These are phyloP conservation scores for Pandemis cinnamomeana DNA, from an alignment of 2,888 invertebrate species.

Conservation along the genomic window DNA sequence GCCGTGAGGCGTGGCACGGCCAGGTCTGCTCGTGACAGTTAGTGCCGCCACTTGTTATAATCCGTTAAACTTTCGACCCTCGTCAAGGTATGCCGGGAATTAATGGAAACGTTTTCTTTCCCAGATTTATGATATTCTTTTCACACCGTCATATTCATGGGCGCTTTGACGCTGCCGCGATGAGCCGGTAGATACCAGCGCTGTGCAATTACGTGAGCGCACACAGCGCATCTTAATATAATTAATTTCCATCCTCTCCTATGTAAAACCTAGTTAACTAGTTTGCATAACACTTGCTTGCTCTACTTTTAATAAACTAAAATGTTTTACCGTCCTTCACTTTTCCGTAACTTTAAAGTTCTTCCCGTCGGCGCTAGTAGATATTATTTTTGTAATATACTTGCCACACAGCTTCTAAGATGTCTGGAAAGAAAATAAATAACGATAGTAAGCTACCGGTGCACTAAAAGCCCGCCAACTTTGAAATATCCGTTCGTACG, in stretches of 20 bases:
- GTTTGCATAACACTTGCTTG: constrained; percentile 65
- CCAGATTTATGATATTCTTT: constrained; percentile 66
- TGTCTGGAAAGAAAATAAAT: constrained; percentile 50
- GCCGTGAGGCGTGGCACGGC: constrained; percentile 79
- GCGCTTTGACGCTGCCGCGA: constrained; percentile 50
- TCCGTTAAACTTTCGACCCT: constrained; percentile 82
- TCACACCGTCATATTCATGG: constrained; percentile 41
- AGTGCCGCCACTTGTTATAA: constrained; percentile 83
- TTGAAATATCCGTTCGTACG: constrained; percentile 47
- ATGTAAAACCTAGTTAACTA: constrained; percentile 67
- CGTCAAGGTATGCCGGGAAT: constrained; percentile 80
- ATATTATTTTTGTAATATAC: constrained; percentile 31
- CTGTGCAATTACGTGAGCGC: constrained; percentile 66
- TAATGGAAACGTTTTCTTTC: constrained; percentile 76
- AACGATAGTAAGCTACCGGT: constrained; percentile 47
- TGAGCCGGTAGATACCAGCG: constrained; percentile 42
- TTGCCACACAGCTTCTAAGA: constrained; percentile 43
- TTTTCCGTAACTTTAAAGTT: constrained; percentile 19
- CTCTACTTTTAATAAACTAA: constrained; percentile 49
- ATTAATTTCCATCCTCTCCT: constrained; percentile 74
- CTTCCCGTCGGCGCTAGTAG: constrained; percentile 2
- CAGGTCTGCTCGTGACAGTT: constrained; percentile 82
- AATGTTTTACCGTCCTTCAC: constrained; percentile 39
- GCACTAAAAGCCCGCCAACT: constrained; percentile 50
- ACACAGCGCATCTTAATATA: constrained; percentile 71